Percentiles rank a stretch among this genome's conserved stretches.
phyloP scores from a whole-genome alignment of 1,140 invertebrate genomes.

The Polyergus mexicanus region DNA sequence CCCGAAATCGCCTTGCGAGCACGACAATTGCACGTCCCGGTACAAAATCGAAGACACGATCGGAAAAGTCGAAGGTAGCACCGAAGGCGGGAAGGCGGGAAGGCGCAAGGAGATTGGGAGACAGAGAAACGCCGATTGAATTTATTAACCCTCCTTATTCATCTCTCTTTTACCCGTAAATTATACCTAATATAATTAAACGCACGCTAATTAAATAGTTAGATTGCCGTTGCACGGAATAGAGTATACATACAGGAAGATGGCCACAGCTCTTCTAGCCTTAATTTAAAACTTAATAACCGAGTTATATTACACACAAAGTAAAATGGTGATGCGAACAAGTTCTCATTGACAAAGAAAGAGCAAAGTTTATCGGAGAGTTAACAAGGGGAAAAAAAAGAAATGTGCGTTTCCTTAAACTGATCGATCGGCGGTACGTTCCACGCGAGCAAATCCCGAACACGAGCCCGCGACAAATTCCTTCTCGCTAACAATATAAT shows the following conservation, averaged over 20 bases:
- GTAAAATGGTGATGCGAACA: background rate
- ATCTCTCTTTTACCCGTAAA: background rate
- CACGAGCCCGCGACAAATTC: conserved; percentile 3
- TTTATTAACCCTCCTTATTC: background rate
- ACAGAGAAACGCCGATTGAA: conserved; percentile 18
- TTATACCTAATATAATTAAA: conserved; percentile 17
- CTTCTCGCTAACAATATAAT: conserved; percentile 68
- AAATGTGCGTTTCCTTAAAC: background rate
- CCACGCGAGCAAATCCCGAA: conserved; percentile 56
- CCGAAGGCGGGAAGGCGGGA: background rate
- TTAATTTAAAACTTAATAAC: conserved; percentile 19
- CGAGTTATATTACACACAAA: background rate
- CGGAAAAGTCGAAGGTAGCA: conserved; percentile 22
- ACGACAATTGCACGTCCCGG: conserved; percentile 48
- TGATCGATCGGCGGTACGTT: conserved; percentile 34
- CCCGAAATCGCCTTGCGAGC: background rate
- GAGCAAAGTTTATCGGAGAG: background rate
- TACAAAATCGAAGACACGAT: conserved; percentile 51
- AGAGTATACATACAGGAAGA: background rate
- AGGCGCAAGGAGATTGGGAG: background rate
- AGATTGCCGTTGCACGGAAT: conserved; percentile 14
- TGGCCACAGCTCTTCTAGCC: conserved; percentile 24
- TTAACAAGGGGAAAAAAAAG: conserved; percentile 16
- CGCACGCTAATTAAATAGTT: conserved; percentile 35
- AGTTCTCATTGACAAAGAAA: background rate